phyloP scores from a whole-genome alignment of 35 echinoderm and acorn worm species.

The Ptychodera flava region DNA sequence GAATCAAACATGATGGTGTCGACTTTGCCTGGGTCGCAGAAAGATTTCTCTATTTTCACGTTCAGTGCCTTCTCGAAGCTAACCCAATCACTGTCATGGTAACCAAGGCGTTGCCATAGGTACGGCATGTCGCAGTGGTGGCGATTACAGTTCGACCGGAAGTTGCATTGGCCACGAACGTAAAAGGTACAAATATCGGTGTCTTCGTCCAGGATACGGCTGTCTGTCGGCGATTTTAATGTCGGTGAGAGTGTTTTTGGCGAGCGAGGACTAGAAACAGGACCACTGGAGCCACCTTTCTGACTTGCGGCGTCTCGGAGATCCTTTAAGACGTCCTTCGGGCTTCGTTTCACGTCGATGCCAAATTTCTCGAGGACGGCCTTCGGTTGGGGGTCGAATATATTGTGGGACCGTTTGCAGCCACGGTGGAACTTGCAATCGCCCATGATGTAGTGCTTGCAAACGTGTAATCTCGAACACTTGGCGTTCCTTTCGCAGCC shows the following conservation, averaged over 20 bases:
- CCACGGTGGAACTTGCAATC: not conserved
- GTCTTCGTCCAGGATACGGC: not conserved
- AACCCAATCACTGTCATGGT: not conserved
- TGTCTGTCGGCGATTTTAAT: not conserved
- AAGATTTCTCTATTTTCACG: not conserved
- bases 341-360: not conserved
- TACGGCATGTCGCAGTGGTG: not conserved
- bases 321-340: not conserved
- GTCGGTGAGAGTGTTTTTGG: not conserved
- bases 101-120: not conserved
- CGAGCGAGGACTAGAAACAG: not conserved
- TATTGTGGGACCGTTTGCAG: not conserved
- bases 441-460: not conserved
- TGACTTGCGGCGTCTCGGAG: not conserved
- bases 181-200: not conserved
- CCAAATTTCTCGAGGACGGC: not conserved
- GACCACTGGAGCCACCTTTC: not conserved
- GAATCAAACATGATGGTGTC: not conserved
- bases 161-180: not conserved
- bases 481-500: not conserved
- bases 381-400: not conserved
- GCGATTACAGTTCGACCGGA: not conserved
- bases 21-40: not conserved
- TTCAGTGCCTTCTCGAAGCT: not conserved
- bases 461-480: not conserved